Evolutionary conservation across 2,797 vertebrate genomes (phyloP).

Genomic region (Dromococcyx pavoninus): DNA sequence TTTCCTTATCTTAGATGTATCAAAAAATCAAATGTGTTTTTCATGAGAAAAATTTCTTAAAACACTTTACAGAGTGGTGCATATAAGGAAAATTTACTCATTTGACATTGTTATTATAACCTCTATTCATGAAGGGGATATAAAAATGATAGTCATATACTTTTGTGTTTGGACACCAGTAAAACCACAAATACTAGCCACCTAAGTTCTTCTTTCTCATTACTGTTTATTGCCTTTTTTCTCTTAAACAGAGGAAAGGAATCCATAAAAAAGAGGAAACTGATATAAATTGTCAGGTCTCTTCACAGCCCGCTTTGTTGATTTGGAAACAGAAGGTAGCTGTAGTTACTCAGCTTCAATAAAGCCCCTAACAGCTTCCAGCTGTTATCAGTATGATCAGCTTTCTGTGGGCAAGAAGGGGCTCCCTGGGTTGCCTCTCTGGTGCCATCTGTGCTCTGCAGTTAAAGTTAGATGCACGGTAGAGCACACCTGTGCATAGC

Average conservation of each 20-base stretch:
- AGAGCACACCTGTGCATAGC: background rate
- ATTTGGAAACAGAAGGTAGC: background rate
- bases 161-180: background rate
- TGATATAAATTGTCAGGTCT: background rate
- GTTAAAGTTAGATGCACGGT: background rate
- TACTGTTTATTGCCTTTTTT: background rate
- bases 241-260: background rate
- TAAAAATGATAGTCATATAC: background rate
- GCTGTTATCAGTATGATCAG: background rate
- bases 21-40: background rate
- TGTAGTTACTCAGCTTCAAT: background rate
- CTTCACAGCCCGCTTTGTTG: background rate
- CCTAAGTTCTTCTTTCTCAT: background rate
- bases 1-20: background rate
- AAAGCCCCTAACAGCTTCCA: background rate
- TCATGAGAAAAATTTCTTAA: background rate
- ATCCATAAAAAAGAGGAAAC: background rate
- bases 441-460: background rate
- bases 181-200: background rate
- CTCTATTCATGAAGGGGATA: background rate
- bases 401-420: background rate
- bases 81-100: background rate
- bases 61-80: background rate
- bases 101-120: background rate
- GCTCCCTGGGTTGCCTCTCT: background rate